Percentiles rank a stretch among this genome's conserved stretches.
Conservation (phyloP, 2,113 vertebrate species). For the Rutilus rutilus region DNA sequence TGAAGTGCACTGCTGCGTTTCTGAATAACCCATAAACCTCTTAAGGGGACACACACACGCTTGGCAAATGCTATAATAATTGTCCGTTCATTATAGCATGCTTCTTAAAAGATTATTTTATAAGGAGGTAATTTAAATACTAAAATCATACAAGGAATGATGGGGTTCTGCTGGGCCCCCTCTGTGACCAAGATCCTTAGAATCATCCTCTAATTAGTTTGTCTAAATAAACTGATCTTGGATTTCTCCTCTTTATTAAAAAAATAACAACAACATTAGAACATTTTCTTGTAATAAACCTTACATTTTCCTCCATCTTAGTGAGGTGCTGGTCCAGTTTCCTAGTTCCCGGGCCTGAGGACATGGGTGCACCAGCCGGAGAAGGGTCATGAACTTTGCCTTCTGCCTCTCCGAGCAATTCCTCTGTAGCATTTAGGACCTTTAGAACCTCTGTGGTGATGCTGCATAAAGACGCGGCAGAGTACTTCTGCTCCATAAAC, state of each 20-base stretch:
- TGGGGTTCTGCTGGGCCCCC: too few relatives aligned
- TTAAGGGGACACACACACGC: too few relatives aligned
- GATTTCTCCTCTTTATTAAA: neutral
- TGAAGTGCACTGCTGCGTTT: too few relatives aligned
- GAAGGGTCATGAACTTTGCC: conserved; percentile 73
- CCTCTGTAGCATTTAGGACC: conserved; percentile 94
- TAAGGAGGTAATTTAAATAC: too few relatives aligned
- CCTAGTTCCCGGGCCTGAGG: conserved; percentile 77
- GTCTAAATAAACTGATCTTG: too few relatives aligned
- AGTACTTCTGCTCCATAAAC: conserved; percentile 86
- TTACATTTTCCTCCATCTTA: conserved; percentile 95
- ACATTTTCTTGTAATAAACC: conserved; percentile 31
- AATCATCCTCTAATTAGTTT: too few relatives aligned
- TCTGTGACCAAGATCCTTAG: too few relatives aligned
- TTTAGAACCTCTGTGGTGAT: conserved; percentile 97
- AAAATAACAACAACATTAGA: neutral
- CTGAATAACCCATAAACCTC: too few relatives aligned
- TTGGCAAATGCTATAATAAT: too few relatives aligned
- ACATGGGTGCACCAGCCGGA: conserved; percentile 74
- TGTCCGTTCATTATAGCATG: too few relatives aligned
- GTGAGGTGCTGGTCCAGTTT: conserved; percentile 89
- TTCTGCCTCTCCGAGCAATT: conserved; percentile 87
- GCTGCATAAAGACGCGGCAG: conserved; percentile 96
- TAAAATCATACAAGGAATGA: too few relatives aligned
- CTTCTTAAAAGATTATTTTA: too few relatives aligned